Conservation (phyloP, 2,888 invertebrate genomes). For the Pristionchus fissidentatus region DNA sequence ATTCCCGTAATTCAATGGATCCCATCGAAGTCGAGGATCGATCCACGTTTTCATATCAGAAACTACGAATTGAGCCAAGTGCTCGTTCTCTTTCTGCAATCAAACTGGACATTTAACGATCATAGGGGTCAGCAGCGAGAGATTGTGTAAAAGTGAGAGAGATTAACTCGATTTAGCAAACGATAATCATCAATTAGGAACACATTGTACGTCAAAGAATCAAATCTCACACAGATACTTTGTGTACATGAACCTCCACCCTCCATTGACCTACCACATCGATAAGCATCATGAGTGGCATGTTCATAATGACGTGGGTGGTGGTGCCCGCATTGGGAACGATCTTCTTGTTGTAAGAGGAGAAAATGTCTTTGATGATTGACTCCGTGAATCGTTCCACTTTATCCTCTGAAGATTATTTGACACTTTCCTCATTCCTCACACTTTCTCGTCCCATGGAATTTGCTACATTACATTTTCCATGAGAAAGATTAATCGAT, state of each 20-base stretch:
- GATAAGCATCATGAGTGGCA: slow-evolving; percentile 32
- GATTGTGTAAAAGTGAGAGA: too few species aligned
- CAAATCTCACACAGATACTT: too few species aligned
- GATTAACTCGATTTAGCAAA: too few species aligned
- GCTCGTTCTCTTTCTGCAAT: slow-evolving; percentile 38
- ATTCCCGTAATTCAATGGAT: neutral
- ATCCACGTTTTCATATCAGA: slow-evolving; percentile 36
- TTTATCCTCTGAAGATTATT: neutral
- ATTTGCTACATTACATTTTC: neutral
- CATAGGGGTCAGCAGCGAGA: too few species aligned
- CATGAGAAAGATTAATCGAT: neutral
- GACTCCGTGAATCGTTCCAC: slow-evolving; percentile 12
- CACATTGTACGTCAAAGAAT: too few species aligned
- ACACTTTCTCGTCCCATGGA: too few species aligned
- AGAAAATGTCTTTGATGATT: slow-evolving; percentile 34
- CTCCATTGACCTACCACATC: neutral
- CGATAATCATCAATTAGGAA: too few species aligned
- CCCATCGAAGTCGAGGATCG: slow-evolving; percentile 33
- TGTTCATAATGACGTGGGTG: slow-evolving; percentile 32
- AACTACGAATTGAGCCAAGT: slow-evolving; percentile 29
- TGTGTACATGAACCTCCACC: too few species aligned
- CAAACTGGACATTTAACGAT: too few species aligned
- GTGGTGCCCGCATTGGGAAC: slow-evolving; percentile 26
- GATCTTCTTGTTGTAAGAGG: slow-evolving; percentile 35
- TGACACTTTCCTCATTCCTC: too few species aligned